These are phyloP conservation scores for Lumbricus terrestris DNA, from an alignment of 2,888 invertebrate species.

Conservation along the genomic window DNA sequence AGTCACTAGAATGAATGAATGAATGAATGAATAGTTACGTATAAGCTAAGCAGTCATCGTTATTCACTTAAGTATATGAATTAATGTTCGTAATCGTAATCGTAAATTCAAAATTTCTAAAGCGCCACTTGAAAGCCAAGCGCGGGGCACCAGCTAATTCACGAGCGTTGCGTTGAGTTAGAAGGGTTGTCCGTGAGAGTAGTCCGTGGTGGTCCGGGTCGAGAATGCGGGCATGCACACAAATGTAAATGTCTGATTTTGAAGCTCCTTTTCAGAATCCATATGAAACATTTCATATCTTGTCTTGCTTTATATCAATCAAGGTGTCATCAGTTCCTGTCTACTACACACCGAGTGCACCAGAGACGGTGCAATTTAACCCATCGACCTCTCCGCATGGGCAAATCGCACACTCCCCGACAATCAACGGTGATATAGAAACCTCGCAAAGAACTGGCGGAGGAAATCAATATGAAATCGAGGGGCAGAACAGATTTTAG, in stretches of 20 bases:
- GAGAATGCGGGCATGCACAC: too few relatives aligned
- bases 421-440: neutral
- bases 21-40: too few relatives aligned
- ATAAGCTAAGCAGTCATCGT: too few relatives aligned
- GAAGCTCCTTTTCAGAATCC: neutral
- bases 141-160: too few relatives aligned
- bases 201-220: too few relatives aligned
- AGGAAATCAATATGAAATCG: neutral
- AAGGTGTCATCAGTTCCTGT: neutral
- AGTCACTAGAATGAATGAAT: too few relatives aligned
- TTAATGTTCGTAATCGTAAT: too few relatives aligned
- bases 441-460: neutral
- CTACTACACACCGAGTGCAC: neutral
- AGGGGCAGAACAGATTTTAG: neutral
- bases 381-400: neutral
- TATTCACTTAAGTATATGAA: too few relatives aligned
- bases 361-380: neutral
- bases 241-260: neutral
- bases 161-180: too few relatives aligned
- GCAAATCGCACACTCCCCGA: neutral
- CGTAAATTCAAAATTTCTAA: too few relatives aligned
- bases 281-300: neutral
- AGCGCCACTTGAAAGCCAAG: too few relatives aligned
- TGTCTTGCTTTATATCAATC: neutral
- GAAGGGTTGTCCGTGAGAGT: too few relatives aligned